Percentiles rank a stretch among this genome's conserved stretches.
Evolutionary conservation across 2,797 vertebrate species (phyloP).

Genomic region (Sciaenops ocellatus): DNA sequence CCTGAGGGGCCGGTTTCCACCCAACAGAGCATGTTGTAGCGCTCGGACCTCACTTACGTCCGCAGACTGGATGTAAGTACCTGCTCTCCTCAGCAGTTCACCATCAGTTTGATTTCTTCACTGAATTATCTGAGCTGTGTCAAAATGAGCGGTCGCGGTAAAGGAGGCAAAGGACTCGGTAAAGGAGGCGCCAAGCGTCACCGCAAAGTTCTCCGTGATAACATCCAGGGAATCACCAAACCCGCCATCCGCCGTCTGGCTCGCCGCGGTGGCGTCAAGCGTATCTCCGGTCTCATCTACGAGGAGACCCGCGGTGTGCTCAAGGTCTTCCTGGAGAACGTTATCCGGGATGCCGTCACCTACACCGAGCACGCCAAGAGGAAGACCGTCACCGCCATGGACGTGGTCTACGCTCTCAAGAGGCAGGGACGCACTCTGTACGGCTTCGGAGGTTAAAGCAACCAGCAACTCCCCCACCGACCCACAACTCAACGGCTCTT

Average conservation of each 20-base stretch:
- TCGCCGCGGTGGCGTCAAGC: no score
- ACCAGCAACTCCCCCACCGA: constrained; percentile 77
- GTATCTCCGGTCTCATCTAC: no score
- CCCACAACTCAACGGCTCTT: neutral
- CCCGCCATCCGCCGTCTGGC: no score
- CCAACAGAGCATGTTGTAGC: no score
- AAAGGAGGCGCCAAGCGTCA: constrained; percentile 14
- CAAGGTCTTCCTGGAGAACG: no score
- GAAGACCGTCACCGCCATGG: no score
- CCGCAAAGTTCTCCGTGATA: no score
- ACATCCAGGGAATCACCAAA: no score
- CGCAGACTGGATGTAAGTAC: neutral
- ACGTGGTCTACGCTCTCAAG: constrained; percentile 11
- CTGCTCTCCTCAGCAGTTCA: accelerated
- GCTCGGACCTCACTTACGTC: neutral
- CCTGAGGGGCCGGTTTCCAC: no score
- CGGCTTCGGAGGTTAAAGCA: constrained; percentile 51
- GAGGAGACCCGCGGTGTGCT: no score
- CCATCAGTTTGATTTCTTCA: neutral
- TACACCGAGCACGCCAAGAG: no score
- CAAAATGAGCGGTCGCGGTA: neutral
- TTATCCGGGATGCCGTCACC: no score
- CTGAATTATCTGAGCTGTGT: neutral
- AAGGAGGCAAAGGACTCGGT: constrained; percentile 6
- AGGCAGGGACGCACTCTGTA: constrained; percentile 45